Percentiles rank a stretch among this genome's conserved stretches.
Evolutionary conservation across 2,888 invertebrate genomes (phyloP).

Genomic region (Alentia gelatinosa): DNA sequence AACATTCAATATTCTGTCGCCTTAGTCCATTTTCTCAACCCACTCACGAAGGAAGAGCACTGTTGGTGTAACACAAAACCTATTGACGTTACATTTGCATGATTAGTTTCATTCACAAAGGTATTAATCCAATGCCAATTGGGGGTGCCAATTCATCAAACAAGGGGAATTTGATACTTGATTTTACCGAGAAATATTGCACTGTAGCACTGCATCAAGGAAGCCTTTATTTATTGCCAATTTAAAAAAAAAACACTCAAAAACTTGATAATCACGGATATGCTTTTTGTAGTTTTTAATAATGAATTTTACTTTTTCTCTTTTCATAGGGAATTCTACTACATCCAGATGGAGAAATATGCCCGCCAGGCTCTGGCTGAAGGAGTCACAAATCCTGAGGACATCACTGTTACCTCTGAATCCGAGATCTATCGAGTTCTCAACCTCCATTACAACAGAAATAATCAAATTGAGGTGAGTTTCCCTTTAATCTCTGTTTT

Average conservation of each 20-base stretch:
- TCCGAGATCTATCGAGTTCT: constrained; percentile 98
- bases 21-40: not conserved
- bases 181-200: not conserved
- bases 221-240: not conserved
- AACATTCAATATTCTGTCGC: constrained; percentile 22
- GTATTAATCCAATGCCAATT: not conserved
- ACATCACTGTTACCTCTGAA: constrained; percentile 95
- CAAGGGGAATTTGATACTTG: not conserved
- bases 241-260: not conserved
- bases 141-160: not conserved
- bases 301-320: constrained; percentile 28
- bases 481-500: not conserved
- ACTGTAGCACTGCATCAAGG: not conserved
- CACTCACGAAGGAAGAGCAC: not conserved
- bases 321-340: constrained; percentile 96
- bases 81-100: constrained; percentile 11
- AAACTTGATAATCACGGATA: not conserved
- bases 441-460: constrained; percentile 89
- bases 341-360: constrained; percentile 99
- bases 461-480: constrained; percentile 80
- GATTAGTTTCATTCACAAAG: not conserved
- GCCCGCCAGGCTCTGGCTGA: constrained; percentile 98
- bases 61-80: constrained; percentile 5
- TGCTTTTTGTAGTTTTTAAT: not conserved
- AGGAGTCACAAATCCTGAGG: constrained; percentile 94